phyloP scores from a whole-genome alignment of 2,113 vertebrate genomes.

The cattle (Bos taurus) region ARS-UCD2.0 NC_037357.1:133716001-133716500 shows the following conservation, averaged over 20 bases:
- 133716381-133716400: neutral
- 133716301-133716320: neutral
- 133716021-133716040: fast-evolving
- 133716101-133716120: neutral
- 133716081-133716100: neutral
- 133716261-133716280: constrained; percentile 21
- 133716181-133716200: neutral
- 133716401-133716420: neutral
- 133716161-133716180: neutral
- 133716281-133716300: neutral
- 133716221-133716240: neutral
- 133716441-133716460: neutral
- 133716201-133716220: neutral
- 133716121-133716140: neutral
- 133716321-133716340: neutral
- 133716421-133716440: neutral
- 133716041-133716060: fast-evolving
- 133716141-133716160: neutral
- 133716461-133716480: neutral
- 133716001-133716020: neutral
- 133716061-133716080: neutral
- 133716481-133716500: neutral
- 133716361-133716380: neutral
- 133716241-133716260: constrained; percentile 13
- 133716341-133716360: neutral